Conservation (phyloP, 2,113 vertebrate species). For the Heteronetta atricapilla region DNA sequence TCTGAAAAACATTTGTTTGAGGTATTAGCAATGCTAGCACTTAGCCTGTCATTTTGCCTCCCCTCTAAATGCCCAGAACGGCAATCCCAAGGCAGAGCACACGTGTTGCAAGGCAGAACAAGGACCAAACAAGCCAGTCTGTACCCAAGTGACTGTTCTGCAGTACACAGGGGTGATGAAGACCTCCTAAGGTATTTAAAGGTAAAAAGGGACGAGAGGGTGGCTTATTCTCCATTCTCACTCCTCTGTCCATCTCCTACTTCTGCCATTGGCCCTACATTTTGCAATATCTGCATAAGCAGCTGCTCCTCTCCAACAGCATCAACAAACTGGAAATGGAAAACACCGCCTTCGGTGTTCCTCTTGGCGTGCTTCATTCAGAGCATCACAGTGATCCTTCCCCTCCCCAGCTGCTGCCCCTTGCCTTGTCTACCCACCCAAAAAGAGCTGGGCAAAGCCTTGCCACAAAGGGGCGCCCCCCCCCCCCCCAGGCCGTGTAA, state of each 20-base stretch:
- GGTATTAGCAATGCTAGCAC: slow-evolving; percentile 14
- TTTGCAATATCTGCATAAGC: neutral
- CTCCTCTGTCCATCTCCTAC: neutral
- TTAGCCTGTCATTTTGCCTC: neutral
- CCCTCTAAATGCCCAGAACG: neutral
- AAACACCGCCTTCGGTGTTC: neutral
- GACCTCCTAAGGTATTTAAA: neutral
- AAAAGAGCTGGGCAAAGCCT: neutral
- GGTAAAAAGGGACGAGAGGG: neutral
- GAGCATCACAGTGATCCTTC: neutral
- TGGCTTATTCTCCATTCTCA: neutral
- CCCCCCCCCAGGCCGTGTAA: neutral
- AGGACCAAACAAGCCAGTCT: neutral
- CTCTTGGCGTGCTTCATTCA: neutral
- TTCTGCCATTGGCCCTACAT: neutral
- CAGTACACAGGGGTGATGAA: neutral
- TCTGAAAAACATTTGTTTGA: slow-evolving; percentile 54
- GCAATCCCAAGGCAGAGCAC: neutral
- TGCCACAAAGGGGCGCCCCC: neutral
- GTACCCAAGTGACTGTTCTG: neutral
- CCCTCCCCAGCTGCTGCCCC: neutral
- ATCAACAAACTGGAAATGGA: neutral
- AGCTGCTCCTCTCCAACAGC: neutral
- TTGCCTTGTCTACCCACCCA: neutral
- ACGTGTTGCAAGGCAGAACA: neutral